Conservation (phyloP, 2,113 vertebrate genomes). For the Chauna torquata region DNA sequence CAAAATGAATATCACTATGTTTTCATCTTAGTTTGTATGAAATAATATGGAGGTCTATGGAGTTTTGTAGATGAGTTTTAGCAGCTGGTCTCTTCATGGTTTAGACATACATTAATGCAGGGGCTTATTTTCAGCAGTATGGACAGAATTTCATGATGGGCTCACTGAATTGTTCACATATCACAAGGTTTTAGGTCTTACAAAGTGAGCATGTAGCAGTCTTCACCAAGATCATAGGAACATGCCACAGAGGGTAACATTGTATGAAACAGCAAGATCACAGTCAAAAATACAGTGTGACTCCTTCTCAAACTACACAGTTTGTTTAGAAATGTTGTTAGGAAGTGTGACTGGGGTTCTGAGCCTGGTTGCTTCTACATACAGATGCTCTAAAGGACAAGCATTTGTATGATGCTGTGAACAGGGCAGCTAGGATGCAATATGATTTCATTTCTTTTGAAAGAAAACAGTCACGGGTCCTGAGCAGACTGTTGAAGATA, state of each 20-base stretch:
- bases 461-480: background rate
- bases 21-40: background rate
- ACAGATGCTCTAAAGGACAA: background rate
- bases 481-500: background rate
- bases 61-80: background rate
- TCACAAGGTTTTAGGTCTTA: background rate
- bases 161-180: background rate
- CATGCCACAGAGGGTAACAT: accelerated
- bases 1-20: background rate
- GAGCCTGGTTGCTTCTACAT: accelerated
- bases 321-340: background rate
- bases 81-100: background rate
- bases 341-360: background rate
- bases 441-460: background rate
- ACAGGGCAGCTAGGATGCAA: background rate
- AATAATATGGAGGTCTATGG: background rate
- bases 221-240: background rate
- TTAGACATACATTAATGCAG: background rate
- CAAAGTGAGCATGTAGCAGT: background rate
- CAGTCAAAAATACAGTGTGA: background rate
- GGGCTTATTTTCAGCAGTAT: background rate
- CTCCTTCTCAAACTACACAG: background rate
- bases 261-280: background rate
- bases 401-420: background rate
- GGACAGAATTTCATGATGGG: background rate